Percentiles rank a stretch among this genome's conserved stretches.
Conservation (phyloP, 2,113 vertebrate species). For the Odontesthes bonariensis region DNA sequence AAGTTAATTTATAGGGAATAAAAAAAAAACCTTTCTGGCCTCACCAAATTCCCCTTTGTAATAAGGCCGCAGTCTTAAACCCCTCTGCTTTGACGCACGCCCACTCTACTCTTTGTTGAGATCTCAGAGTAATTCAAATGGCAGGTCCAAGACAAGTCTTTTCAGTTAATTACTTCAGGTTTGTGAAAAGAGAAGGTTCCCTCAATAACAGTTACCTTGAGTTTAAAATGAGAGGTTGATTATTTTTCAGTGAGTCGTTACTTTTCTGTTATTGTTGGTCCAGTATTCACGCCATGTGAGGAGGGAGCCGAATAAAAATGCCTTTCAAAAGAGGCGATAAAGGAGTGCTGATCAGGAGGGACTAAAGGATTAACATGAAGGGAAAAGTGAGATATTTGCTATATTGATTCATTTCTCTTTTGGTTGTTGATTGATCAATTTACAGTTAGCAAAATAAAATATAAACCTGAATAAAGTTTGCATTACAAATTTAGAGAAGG, state of each 20-base stretch:
- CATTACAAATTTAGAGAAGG: neutral
- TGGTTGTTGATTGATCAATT: neutral
- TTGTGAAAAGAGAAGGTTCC: neutral
- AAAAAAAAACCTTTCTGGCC: neutral
- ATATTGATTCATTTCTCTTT: no score
- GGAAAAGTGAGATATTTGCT: no score
- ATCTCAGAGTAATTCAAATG: neutral
- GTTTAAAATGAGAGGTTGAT: neutral
- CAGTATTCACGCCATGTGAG: no score
- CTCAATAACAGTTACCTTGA: neutral
- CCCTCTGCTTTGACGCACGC: neutral
- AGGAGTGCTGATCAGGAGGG: no score
- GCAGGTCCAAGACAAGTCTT: neutral
- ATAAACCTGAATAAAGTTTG: neutral
- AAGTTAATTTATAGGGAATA: neutral
- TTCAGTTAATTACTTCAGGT: neutral
- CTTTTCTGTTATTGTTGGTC: no score
- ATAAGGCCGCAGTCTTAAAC: neutral
- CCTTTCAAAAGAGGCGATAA: no score
- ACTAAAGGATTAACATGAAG: no score
- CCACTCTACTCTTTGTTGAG: neutral
- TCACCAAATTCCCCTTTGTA: neutral
- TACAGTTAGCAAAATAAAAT: slow-evolving; percentile 11
- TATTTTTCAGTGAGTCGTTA: neutral
- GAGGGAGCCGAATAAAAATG: no score